A percentile compares a stretch with the other conserved stretches of the same genome.
These are phyloP conservation scores for Rhea pennata DNA, from an alignment of 2,113 vertebrate genomes.

Conservation along the genomic window DNA sequence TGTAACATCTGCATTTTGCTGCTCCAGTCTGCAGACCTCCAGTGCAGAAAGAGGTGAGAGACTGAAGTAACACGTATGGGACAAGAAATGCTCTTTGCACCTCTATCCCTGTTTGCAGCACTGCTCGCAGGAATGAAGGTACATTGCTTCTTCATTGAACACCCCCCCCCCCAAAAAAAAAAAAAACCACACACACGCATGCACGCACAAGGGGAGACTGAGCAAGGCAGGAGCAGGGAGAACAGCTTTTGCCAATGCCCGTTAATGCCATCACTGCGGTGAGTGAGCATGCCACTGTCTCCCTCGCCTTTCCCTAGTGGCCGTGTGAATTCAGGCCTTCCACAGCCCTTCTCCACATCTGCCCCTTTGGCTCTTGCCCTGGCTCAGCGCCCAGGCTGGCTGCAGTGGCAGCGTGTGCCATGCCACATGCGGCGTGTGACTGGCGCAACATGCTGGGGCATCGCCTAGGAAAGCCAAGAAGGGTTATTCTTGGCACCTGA, in stretches of 20 bases:
- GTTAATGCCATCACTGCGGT: not conserved
- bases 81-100: not conserved
- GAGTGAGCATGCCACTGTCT: not conserved
- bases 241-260: not conserved
- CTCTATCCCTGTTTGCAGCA: rapidly evolving
- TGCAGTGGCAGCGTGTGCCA: no score
- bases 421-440: no score
- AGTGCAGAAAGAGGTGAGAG: rapidly evolving
- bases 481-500: not conserved
- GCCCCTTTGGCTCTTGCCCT: no score
- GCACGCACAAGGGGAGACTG: no score
- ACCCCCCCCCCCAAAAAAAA: no score
- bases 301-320: not conserved
- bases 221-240: rapidly evolving
- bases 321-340: not conserved
- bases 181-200: no score
- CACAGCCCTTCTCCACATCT: no score
- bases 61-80: no score
- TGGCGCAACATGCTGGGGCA: not conserved
- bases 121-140: rapidly evolving
- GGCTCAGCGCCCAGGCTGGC: no score
- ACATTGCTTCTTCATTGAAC: not conserved
- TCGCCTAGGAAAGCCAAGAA: not conserved
- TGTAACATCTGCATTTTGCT: rapidly evolving
- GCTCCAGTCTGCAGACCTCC: not conserved